Evolutionary conservation across 2,888 invertebrate species (phyloP), one percentile per base, ranked within the genome.

Genomic region (Ephialtes manifestator): DNA sequence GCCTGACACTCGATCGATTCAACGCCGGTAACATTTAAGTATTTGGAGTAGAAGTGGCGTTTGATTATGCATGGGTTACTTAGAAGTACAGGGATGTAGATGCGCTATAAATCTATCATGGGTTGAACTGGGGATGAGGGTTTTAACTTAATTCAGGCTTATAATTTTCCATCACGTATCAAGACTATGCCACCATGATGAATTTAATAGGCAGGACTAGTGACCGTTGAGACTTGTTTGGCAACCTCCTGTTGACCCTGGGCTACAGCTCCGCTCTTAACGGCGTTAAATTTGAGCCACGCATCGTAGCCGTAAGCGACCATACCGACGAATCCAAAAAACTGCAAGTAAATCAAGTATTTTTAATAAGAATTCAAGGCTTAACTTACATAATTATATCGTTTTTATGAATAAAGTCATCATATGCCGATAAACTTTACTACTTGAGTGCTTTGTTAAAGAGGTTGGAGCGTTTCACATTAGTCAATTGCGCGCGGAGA

Each of bases 261-360:
- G 85, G 97, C 97, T 82, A 97, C 95, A 74, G 96, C 96, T 28
- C 97, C 97, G 55, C 94, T 94, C 87, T 95, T 95, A 63, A 96
- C 95, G 0, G 95, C 96, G 87, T 95, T 95, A 94, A 96, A 97
- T 94, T 98, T 98, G 53, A 98, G 92, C 94, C 96, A 97, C 51
- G 97, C 96, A 93, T 98, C 98, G 88, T 95, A 95, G 0, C 96
- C 97, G 94, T 98, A 98, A 46, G 96, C 96, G 31, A 96, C 93
- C 96, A 97, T 97, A 20, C 97, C 97, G 88, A 96, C 96, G 94
- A 97, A 98, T 24, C 98, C 98, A 94, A 98, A 98, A 94, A 98
- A 97, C 98, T 98, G 94, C 46, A 96, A 95, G 89, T 86, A 90
- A 88, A 90, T 82, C 15, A 15, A 35, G 18, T 11, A 10, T 60